Conservation (phyloP, 2,888 invertebrate species). For the Drosophila gaucha region DNA sequence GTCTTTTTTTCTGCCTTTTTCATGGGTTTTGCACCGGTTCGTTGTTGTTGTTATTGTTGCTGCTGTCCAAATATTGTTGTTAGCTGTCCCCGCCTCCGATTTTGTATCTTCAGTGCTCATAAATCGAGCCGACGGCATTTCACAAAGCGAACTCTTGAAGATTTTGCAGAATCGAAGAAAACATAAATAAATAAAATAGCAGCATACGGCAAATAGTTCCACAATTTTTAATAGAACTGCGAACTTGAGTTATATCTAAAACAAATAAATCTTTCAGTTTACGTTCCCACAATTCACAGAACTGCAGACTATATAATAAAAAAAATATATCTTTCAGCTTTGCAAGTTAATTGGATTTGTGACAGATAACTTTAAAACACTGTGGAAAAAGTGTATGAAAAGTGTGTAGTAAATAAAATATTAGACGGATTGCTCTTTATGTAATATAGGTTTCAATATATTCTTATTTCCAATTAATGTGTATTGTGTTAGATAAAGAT, state of each 20-base stretch:
- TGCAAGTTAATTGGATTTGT: too few relatives aligned
- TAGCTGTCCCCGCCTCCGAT: neutral
- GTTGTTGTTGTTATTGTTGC: slow-evolving; percentile 9
- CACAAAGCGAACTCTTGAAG: slow-evolving; percentile 9
- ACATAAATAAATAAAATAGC: neutral
- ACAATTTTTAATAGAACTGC: slow-evolving; percentile 1
- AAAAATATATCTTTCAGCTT: too few relatives aligned
- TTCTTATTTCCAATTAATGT: too few relatives aligned
- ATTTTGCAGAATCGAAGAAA: neutral
- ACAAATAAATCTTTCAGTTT: neutral
- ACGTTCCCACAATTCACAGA: too few relatives aligned
- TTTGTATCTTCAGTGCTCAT: neutral
- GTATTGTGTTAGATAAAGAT: too few relatives aligned
- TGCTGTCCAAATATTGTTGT: slow-evolving; percentile 2
- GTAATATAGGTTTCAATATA: too few relatives aligned
- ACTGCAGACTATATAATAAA: too few relatives aligned
- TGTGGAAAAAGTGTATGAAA: too few relatives aligned
- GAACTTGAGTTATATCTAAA: neutral
- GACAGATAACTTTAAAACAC: too few relatives aligned
- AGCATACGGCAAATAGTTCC: neutral
- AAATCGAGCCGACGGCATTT: slow-evolving; percentile 44
- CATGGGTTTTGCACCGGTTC: neutral
- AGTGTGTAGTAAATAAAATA: too few relatives aligned
- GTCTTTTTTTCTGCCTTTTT: neutral
- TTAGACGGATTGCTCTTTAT: too few relatives aligned